A percentile compares a stretch with the other conserved stretches of the same genome.
Conservation (phyloP, 2,888 invertebrate species). For the Drosophila testacea region DNA sequence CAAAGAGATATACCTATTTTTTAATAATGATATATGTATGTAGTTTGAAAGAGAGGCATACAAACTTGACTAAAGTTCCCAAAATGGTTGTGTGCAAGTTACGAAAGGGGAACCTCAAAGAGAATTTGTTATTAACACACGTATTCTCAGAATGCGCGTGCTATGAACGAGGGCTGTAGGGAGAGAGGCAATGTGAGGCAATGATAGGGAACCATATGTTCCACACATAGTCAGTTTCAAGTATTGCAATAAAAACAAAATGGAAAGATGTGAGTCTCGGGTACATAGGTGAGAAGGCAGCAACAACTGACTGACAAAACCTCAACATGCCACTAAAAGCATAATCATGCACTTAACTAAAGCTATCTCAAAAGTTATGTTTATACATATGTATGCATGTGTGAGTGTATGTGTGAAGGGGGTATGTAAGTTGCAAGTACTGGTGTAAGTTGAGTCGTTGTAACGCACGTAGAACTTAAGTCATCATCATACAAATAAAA, state of each 20-base stretch:
- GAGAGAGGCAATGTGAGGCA: neutral
- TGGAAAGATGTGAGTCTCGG: conserved; percentile 32
- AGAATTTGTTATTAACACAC: conserved; percentile 54
- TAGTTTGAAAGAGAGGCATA: conserved; percentile 8
- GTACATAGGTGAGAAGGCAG: conserved; percentile 25
- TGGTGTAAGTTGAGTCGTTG: conserved; percentile 52
- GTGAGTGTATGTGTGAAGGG: conserved; percentile 2
- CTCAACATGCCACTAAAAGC: conserved; percentile 80
- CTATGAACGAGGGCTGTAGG: neutral
- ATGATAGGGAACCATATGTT: conserved; percentile 43
- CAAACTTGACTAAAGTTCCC: neutral
- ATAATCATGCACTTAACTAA: conserved; percentile 80
- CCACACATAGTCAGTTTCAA: conserved; percentile 47
- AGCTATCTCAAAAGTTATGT: conserved; percentile 55
- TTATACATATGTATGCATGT: conserved; percentile 1
- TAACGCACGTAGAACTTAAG: conserved; percentile 78
- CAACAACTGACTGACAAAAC: conserved; percentile 74
- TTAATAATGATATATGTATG: conserved; percentile 6
- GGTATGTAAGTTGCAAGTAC: conserved; percentile 27
- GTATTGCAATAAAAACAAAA: conserved; percentile 56
- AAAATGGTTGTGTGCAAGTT: conserved; percentile 3
- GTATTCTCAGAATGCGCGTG: conserved; percentile 37
- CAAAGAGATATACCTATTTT: too few species aligned
- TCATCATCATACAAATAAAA: conserved; percentile 79
- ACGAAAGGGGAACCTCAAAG: conserved; percentile 25